Base-by-base conservation (phyloP, 2,113 vertebrate genomes). In the Carassius carassius region DNA sequence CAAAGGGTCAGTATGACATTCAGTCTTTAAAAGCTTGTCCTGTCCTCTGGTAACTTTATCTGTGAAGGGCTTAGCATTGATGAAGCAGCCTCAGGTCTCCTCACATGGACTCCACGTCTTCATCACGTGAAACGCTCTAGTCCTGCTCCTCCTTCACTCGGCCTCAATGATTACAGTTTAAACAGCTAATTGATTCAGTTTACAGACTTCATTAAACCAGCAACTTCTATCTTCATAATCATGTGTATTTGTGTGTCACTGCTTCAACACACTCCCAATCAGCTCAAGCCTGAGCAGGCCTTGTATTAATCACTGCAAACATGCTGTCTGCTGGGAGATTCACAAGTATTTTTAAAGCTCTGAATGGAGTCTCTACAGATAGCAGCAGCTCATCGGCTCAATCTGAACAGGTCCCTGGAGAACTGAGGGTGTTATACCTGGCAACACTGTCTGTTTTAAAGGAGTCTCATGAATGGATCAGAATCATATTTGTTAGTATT, bases 341-440 rank as follows among this genome's bases (percentile, higher is more conserved):
- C 92, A 89, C 83, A 86, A 79, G 85, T 95, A 94, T 94, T 93
- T 95, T 93, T 94, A 95, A 91, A 65, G 80, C 86, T 85, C 87
- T 89, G 82, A 92, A 91, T 92, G 91, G 91, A 85, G 90, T 92
- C 91, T 92, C 92, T 86, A 82, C 90, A 89, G 92, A 92, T 84
- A 87, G 16, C 37, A 54, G 77, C 65, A 86, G 90, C 89, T 93
- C 92, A 92, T 92, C 92, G 92, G 90, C 91, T 93, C 90, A 91
- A 88, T 92, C 92, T 92, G 86, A 82, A 84, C 88, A 85, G 58
- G 47, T 81, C 16, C 72, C 70, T 17, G 9, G 67, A 86, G 74
- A 86, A 60, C 44, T 3, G 58, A 25, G 13, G 74, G 83, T 60
- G 60, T 70, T 74, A 80, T 89, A 89, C 56, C 81, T 89, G 89